Percentiles rank a stretch among this genome's conserved stretches.
phyloP scores from a whole-genome alignment of 2,797 vertebrate genomes.

The Brachymystax lenok region DNA sequence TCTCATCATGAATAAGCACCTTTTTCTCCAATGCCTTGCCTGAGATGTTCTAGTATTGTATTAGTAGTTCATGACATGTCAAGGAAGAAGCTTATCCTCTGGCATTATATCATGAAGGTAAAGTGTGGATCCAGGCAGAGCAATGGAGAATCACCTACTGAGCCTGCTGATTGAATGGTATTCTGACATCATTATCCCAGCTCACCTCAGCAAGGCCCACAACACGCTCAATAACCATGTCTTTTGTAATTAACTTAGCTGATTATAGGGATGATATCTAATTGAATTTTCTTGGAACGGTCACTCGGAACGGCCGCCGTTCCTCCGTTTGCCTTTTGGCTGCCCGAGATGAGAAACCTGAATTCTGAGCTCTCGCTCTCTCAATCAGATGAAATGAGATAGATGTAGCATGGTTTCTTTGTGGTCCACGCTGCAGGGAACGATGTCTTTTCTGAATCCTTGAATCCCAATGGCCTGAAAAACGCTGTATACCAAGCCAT shows the following conservation, averaged over 20 bases:
- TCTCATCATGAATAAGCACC: neutral
- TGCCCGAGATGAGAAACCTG: conserved; percentile 9
- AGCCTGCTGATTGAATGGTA: conserved; percentile 54
- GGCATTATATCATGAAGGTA: conserved; percentile 41
- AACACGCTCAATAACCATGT: conserved; percentile 59
- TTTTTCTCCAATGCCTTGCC: neutral
- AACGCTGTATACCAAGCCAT: too few species aligned
- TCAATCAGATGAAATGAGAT: neutral
- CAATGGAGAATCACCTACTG: conserved; percentile 56
- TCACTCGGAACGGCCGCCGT: conserved; percentile 28
- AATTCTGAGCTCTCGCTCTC: conserved; percentile 16
- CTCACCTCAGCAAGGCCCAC: conserved; percentile 49
- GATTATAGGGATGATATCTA: conserved; percentile 60
- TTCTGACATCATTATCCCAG: conserved; percentile 60
- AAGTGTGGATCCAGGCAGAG: conserved; percentile 36
- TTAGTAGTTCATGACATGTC: conserved; percentile 26
- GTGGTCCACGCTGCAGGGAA: neutral
- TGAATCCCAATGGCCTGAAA: neutral
- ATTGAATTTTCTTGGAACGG: conserved; percentile 57
- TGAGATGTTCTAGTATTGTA: neutral
- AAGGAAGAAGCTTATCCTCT: conserved; percentile 31
- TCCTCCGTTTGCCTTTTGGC: conserved; percentile 23
- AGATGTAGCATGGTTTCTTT: neutral
- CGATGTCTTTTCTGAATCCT: neutral
- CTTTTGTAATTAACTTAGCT: conserved; percentile 64